A percentile compares a stretch with the other conserved stretches of the same genome.
These are phyloP conservation scores for Chlorocebus sabaeus DNA, from an alignment of 2,113 vertebrate species.

Conservation along the genomic window DNA sequence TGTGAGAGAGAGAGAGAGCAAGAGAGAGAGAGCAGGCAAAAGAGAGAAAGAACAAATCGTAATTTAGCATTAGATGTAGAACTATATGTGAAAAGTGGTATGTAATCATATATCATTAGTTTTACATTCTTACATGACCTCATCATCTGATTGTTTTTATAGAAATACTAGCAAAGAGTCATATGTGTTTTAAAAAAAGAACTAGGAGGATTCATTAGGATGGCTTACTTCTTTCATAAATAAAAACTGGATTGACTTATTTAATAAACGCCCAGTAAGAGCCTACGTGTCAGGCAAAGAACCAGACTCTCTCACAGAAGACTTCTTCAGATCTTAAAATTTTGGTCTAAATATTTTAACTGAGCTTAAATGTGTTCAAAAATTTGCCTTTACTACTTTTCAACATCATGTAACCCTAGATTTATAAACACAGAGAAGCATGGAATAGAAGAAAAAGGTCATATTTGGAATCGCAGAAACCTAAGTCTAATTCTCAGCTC, in stretches of 20 bases:
- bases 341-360: neutral
- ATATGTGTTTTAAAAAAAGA: neutral
- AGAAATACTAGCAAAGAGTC: neutral
- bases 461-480: neutral
- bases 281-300: neutral
- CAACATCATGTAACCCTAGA: neutral
- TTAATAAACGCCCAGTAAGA: neutral
- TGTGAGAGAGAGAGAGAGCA: neutral
- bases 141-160: neutral
- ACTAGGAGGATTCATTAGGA: neutral
- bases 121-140: neutral
- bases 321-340: constrained; percentile 30
- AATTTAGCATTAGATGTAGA: neutral
- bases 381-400: neutral
- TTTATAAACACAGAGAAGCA: neutral
- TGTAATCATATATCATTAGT: neutral
- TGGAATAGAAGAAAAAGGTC: neutral
- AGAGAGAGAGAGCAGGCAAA: neutral
- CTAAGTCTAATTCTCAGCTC: neutral
- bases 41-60: neutral
- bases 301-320: neutral
- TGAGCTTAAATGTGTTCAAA: neutral
- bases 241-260: neutral
- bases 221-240: neutral
- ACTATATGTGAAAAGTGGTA: neutral